phyloP scores from a whole-genome alignment of 2,113 vertebrate species.

The Seriola dumerili region DNA sequence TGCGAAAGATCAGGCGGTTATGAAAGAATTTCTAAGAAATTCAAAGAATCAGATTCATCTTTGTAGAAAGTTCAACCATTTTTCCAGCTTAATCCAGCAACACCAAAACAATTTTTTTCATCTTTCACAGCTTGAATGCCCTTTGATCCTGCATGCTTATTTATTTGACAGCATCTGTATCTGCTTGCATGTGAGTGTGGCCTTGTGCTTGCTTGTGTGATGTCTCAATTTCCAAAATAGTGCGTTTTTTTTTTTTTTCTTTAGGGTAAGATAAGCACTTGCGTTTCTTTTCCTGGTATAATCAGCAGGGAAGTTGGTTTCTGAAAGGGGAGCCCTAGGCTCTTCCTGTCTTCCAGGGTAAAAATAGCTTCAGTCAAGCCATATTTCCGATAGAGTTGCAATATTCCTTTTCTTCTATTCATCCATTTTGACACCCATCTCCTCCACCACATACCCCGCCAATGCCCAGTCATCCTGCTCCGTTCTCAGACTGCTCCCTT shows the following conservation, averaged over 20 bases:
- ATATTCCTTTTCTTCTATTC: slow-evolving; percentile 46
- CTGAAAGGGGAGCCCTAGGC: slow-evolving; percentile 40
- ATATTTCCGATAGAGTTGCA: slow-evolving; percentile 42
- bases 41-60: not conserved
- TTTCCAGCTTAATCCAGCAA: slow-evolving; percentile 14
- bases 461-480: slow-evolving; percentile 47
- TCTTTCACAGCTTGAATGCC: not conserved
- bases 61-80: slow-evolving; percentile 5
- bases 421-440: slow-evolving; percentile 50
- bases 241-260: not conserved
- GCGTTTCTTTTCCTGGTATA: slow-evolving; percentile 8
- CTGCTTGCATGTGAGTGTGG: not conserved
- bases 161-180: not conserved
- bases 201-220: not conserved
- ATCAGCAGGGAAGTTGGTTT: slow-evolving; percentile 15
- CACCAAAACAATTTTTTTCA: not conserved
- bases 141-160: slow-evolving; percentile 11
- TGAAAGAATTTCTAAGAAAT: slow-evolving; percentile 6
- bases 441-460: slow-evolving; percentile 33
- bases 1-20: not conserved
- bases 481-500: slow-evolving; percentile 47
- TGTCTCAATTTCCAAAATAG: slow-evolving; percentile 12
- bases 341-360: slow-evolving; percentile 13
- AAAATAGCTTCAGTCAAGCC: slow-evolving; percentile 56
- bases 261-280: slow-evolving; percentile 4